phyloP scores from a whole-genome alignment of 2,797 vertebrate genomes.

The Acipenser oxyrinchus region DNA sequence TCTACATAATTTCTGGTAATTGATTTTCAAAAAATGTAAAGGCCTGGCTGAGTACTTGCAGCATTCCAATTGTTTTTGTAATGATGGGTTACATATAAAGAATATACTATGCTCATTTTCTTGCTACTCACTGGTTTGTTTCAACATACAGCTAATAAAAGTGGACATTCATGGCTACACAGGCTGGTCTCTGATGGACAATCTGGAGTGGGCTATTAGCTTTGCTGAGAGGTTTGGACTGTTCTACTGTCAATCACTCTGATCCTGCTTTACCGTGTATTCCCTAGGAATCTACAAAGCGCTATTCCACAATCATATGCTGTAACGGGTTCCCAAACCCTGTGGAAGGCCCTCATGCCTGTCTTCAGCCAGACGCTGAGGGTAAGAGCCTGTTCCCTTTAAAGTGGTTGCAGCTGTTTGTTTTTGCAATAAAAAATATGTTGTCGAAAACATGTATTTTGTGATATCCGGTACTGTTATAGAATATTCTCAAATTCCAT shows the following conservation, averaged over 20 bases:
- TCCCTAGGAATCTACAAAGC: conserved; percentile 66
- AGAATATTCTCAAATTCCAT: neutral
- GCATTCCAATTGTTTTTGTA: too few species aligned
- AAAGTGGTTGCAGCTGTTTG: neutral
- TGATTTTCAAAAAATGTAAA: too few species aligned
- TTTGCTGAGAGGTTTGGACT: conserved; percentile 80
- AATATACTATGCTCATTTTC: too few species aligned
- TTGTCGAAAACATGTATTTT: too few species aligned
- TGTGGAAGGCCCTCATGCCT: conserved; percentile 58
- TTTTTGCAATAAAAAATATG: too few species aligned
- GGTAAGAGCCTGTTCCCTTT: conserved; percentile 44
- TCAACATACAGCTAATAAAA: conserved; percentile 36
- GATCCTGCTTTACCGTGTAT: conserved; percentile 64
- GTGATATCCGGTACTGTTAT: neutral
- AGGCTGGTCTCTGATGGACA: conserved; percentile 86
- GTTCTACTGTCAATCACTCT: conserved; percentile 71
- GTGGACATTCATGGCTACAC: conserved; percentile 84
- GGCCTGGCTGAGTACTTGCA: too few species aligned
- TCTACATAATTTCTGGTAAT: too few species aligned
- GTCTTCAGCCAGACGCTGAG: conserved; percentile 54
- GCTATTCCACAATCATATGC: conserved; percentile 64
- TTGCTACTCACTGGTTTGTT: too few species aligned
- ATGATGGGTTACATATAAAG: too few species aligned
- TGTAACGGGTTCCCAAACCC: conserved; percentile 90
- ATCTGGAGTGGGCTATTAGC: conserved; percentile 86